Evolutionary conservation across 2,113 vertebrate species (phyloP).

Genomic region (Sinocyclocheilus anophthalmus): DNA sequence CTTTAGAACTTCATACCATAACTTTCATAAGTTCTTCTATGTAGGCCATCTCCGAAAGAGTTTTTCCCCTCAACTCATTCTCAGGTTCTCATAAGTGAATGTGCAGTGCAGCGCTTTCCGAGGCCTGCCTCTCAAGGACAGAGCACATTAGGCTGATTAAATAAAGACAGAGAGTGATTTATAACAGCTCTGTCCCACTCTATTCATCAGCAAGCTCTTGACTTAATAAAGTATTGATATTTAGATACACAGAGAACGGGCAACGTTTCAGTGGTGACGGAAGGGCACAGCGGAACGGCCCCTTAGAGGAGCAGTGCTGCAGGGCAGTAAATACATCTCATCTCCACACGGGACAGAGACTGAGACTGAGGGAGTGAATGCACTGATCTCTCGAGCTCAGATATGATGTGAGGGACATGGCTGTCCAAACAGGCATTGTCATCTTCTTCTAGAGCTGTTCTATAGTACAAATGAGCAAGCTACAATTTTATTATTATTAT

Average conservation of each 20-base stretch:
- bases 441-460: background rate
- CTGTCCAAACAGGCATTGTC: too few species aligned
- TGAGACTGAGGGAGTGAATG: conserved; percentile 32
- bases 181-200: conserved; percentile 47
- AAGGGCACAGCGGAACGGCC: background rate
- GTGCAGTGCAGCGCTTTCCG: background rate
- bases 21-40: background rate
- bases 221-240: conserved; percentile 63
- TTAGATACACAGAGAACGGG: conserved; percentile 30
- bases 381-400: conserved; percentile 36
- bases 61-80: background rate
- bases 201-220: conserved; percentile 55
- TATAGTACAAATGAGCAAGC: background rate
- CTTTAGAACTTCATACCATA: background rate
- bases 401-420: background rate
- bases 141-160: conserved; percentile 59
- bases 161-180: conserved; percentile 62
- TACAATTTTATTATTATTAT: too few species aligned
- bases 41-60: conserved; percentile 25
- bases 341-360: conserved; percentile 31
- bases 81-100: background rate
- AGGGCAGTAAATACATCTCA: background rate
- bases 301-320: too few species aligned
- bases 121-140: conserved; percentile 55
- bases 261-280: conserved; percentile 23